Evolutionary conservation across 2,888 invertebrate species (phyloP).

Genomic region (Acleris cristana): DNA sequence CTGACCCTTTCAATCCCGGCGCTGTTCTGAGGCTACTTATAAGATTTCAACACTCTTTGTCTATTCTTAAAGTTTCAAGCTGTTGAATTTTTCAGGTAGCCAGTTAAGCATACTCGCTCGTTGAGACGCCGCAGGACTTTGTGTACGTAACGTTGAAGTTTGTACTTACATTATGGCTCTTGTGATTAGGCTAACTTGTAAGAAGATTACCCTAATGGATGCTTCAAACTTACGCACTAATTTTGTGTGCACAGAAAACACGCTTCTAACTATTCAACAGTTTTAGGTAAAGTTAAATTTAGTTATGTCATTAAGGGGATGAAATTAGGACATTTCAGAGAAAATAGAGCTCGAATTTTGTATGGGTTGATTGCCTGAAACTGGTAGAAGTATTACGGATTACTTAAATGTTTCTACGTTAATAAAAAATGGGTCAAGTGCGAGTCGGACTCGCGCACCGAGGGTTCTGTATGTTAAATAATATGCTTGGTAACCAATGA

Average conservation of each 20-base stretch:
- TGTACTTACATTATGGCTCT: constrained; percentile 26
- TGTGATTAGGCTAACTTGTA: constrained; percentile 25
- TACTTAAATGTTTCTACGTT: no score
- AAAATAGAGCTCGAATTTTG: no score
- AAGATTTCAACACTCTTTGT: constrained; percentile 26
- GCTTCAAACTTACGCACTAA: constrained; percentile 28
- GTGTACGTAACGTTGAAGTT: constrained; percentile 11
- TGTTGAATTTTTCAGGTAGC: constrained; percentile 32
- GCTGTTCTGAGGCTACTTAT: constrained; percentile 30
- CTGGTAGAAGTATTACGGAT: no score
- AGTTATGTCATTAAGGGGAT: no score
- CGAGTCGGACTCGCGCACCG: no score
- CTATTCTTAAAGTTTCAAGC: constrained; percentile 28
- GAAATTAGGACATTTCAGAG: no score
- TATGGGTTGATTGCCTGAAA: no score
- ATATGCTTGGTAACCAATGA: no score
- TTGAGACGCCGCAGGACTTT: constrained; percentile 8
- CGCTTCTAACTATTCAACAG: neutral
- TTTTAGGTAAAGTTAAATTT: no score
- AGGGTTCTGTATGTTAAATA: no score
- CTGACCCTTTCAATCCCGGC: constrained; percentile 32
- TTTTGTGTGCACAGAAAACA: constrained; percentile 20
- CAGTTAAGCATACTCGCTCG: constrained; percentile 23
- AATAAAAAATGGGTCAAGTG: no score
- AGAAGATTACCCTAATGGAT: constrained; percentile 33